Evolutionary conservation across 2,113 vertebrate genomes (phyloP).

Genomic region (Geococcyx californianus): DNA sequence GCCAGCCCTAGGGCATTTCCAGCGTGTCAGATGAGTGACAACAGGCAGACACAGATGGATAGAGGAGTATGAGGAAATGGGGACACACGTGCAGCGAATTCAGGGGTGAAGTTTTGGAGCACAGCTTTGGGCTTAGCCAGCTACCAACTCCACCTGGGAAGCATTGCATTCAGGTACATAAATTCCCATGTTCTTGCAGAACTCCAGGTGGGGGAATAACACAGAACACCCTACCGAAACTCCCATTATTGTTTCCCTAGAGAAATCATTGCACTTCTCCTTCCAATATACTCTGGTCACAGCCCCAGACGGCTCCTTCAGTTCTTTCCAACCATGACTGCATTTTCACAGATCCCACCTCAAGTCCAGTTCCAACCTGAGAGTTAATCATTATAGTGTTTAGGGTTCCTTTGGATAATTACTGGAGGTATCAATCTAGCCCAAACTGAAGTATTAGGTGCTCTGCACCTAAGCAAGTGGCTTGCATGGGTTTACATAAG

Average conservation of each 20-base stretch:
- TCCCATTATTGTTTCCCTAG: background rate
- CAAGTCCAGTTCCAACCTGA: conserved; percentile 10
- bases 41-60: background rate
- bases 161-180: background rate
- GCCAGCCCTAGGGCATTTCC: conserved; percentile 6
- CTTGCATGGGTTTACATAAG: background rate
- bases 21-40: conserved; percentile 38
- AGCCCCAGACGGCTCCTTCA: background rate
- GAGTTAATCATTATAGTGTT: background rate
- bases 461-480: background rate
- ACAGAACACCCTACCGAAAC: background rate
- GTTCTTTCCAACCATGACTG: background rate
- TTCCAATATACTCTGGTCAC: background rate
- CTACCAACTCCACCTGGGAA: background rate
- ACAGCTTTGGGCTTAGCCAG: background rate
- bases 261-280: background rate
- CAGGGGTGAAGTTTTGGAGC: background rate
- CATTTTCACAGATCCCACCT: conserved; percentile 30
- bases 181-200: background rate
- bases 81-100: background rate
- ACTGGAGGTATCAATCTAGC: background rate
- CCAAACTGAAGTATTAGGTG: background rate
- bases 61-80: background rate
- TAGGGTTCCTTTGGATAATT: background rate
- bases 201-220: background rate